Evolutionary conservation across 2,797 vertebrate genomes (phyloP).

Genomic region (Percopsis omiscomaycus): DNA sequence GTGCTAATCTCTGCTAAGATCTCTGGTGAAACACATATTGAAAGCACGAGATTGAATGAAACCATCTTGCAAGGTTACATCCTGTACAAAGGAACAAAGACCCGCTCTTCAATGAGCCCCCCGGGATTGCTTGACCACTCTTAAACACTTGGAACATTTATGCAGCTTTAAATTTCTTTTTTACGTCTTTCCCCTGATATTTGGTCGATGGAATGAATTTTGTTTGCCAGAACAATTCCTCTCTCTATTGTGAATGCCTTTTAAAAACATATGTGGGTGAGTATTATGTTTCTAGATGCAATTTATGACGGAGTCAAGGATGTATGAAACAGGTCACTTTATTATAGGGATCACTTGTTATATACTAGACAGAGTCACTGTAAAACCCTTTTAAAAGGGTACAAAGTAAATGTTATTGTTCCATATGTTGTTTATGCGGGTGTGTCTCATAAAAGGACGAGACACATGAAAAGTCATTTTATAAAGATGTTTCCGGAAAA

Average conservation of each 20-base stretch:
- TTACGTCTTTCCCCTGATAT: slow-evolving; percentile 70
- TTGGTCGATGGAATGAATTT: slow-evolving; percentile 64
- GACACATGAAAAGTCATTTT: too few species aligned
- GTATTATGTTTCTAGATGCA: slow-evolving; percentile 65
- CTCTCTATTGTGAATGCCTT: slow-evolving; percentile 62
- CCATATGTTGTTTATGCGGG: slow-evolving; percentile 48
- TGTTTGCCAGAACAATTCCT: slow-evolving; percentile 67
- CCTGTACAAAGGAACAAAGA: slow-evolving; percentile 71
- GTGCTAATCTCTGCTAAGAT: slow-evolving; percentile 1
- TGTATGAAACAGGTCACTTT: slow-evolving; percentile 52
- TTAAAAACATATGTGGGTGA: slow-evolving; percentile 61
- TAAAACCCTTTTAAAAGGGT: slow-evolving; percentile 36
- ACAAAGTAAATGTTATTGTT: slow-evolving; percentile 57
- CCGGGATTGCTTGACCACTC: slow-evolving; percentile 60
- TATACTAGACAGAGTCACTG: slow-evolving; percentile 20
- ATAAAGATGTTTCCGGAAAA: too few species aligned
- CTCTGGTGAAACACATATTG: slow-evolving; percentile 12
- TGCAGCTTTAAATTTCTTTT: slow-evolving; percentile 68
- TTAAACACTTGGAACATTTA: slow-evolving; percentile 76
- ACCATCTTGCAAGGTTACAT: slow-evolving; percentile 71
- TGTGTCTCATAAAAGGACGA: neutral
- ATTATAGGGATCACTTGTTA: slow-evolving; percentile 35
- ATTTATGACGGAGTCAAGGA: slow-evolving; percentile 60
- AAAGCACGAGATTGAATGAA: slow-evolving; percentile 61
- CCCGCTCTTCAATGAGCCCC: slow-evolving; percentile 61